These are phyloP conservation scores for Discoglossus pictus DNA, from an alignment of 2,797 vertebrate genomes.

Conservation along the genomic window DNA sequence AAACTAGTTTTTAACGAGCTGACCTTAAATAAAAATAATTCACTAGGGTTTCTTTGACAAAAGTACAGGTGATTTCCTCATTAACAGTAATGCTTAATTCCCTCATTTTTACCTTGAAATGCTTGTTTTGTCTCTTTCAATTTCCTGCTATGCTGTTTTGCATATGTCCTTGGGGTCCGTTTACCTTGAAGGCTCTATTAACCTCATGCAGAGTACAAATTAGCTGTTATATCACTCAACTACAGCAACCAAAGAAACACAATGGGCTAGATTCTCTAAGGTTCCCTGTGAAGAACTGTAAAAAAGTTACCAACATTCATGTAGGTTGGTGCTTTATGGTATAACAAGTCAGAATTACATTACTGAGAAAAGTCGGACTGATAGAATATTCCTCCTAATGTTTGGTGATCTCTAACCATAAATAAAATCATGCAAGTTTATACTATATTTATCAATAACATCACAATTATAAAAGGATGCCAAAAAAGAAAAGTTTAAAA, in stretches of 20 bases:
- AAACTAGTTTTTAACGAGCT: conserved; percentile 21
- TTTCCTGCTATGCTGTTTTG: neutral
- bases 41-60: neutral
- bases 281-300: no score
- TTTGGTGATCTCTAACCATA: no score
- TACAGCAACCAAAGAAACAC: neutral
- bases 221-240: neutral
- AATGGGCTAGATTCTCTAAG: neutral
- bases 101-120: conserved; percentile 1
- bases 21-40: conserved; percentile 5
- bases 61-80: conserved; percentile 7
- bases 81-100: conserved; percentile 25
- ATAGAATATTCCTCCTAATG: no score
- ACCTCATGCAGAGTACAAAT: conserved; percentile 11
- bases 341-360: no score
- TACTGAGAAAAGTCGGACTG: no score
- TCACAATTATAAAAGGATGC: no score
- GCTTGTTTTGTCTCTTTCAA: neutral
- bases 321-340: no score
- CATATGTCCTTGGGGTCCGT: neutral
- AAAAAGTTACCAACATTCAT: no score
- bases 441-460: no score
- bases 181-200: conserved; percentile 13
- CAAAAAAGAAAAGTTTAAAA: no score
- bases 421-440: no score